phyloP scores from a whole-genome alignment of 2,888 invertebrate genomes.

The Pharmacophagus antenor region DNA sequence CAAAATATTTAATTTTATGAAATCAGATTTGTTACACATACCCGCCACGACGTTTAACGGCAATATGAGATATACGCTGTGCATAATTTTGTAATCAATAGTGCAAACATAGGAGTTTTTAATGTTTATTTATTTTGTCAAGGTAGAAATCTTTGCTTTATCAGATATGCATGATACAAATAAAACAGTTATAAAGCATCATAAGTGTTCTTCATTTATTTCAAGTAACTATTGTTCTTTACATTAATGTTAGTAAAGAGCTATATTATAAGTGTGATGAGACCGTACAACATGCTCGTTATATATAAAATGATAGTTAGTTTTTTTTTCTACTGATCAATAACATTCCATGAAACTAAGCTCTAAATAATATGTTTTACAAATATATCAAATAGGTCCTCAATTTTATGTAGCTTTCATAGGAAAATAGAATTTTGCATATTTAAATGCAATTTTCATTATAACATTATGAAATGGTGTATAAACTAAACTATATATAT shows the following conservation, averaged over 20 bases:
- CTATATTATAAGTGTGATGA: background rate
- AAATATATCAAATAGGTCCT: no score
- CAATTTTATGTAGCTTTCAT: no score
- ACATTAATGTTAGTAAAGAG: background rate
- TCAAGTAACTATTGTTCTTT: background rate
- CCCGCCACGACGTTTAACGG: background rate
- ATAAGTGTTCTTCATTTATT: background rate
- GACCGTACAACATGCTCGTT: background rate
- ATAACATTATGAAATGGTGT: no score
- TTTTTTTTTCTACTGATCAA: no score
- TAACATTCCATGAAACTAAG: no score
- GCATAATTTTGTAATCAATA: background rate
- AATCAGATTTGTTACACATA: background rate
- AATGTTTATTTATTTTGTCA: background rate
- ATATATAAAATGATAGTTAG: no score
- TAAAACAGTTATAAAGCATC: background rate
- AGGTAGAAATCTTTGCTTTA: background rate
- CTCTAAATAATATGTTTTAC: no score
- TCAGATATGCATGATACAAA: background rate
- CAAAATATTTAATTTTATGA: no score
- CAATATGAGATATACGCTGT: background rate
- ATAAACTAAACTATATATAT: no score
- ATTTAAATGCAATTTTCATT: no score
- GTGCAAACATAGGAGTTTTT: background rate
- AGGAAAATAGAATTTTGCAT: no score